Evolutionary conservation across 2,888 invertebrate species (phyloP), one percentile per base, ranked within the genome.

Genomic region (Acheta domesticus): DNA sequence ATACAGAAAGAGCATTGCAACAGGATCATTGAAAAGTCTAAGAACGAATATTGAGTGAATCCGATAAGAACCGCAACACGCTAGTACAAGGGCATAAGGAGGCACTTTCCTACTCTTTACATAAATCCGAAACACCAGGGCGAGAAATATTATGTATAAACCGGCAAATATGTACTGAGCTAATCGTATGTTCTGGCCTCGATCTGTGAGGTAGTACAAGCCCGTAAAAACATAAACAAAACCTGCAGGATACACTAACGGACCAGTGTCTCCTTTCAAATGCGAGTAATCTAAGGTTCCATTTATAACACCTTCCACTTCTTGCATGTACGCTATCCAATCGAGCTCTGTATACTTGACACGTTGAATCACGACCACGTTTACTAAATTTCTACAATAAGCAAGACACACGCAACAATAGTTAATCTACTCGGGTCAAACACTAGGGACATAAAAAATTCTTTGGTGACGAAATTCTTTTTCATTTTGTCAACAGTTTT

Each of bases 271-370:
- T 78, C 99, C 99, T 87, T 92, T 93, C 14, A 99, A 89, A 84
- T 93, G 86, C 78, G 92, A 91, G 88, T 99, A 99, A 87, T 99
- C 96, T 79, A 92, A 90, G 0, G 98, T 98, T 77, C 99, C 99
- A 89, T 99, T 99, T 77, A 97, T 85, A 85, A 98, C 95, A 76
- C 98, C 97, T 88, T 97, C 98, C 80, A 99, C 95, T 89, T 99
- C 98, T 88, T 99, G 98, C 99, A 99, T 99, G 86, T 99, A 99
- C 0, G 99, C 98, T 83, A 91, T 92, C 99, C 99, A 99, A 86
- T 99, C 99, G 83, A 99, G 99, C 90, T 99, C 99, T 0, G 99
- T 99, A 86, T 99, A 95, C 0, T 91, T 92, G 76, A 95, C 93
- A 79, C 91, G 92, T 85, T 91, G 91, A 83, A 95, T 92, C 49